Evolutionary conservation across 2,113 vertebrate genomes (phyloP), one percentile per base, ranked within the genome.

Genomic region (Anser brachyrhynchus): DNA sequence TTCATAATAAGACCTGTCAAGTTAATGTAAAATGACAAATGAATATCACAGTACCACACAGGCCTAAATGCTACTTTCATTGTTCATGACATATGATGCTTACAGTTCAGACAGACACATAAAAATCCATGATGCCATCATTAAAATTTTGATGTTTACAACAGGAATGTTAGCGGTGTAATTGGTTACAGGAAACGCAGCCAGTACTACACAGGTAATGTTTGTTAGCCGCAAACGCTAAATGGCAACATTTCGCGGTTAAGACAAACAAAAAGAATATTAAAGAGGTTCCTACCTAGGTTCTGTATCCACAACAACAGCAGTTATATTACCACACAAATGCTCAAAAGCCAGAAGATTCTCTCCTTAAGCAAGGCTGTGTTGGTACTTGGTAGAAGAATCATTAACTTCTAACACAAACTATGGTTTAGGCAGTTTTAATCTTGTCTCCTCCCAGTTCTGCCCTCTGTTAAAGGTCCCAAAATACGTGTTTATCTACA

Each of bases 381-480:
- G 79, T 62, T 93, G 89, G 54, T 89, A 62, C 58, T 51, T 92
- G 67, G 88, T 78, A 82, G 75, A 96, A 51, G 83, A 97, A 98
- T 98, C 91, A 98, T 98, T 98, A 98, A 98, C 98, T 95, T 86
- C 71, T 58, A 94, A 52, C 65, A 77, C 93, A 94, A 96, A 81
- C 89, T 79, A 28, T 58, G 77, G 72, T 76, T 90, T 73, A 92
- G 76, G 52, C 14, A 72, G 70, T 79, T 95, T 94, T 96, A 93
- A 87, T 95, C 94, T 95, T 74, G 71, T 94, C 89, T 94, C 94
- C 94, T 95, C 93, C 90, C 93, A 91, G 55, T 95, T 76, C 80
- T 85, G 89, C 69, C 76, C 94, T 84, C 85, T 93, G 89, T 51
- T 95, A 59, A 85, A 90, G 41, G 80, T 84, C 93, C 67, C 70